Evolutionary conservation across 2,113 vertebrate species (phyloP), one percentile per base, ranked within the genome.

Genomic region (Cettia cetti): DNA sequence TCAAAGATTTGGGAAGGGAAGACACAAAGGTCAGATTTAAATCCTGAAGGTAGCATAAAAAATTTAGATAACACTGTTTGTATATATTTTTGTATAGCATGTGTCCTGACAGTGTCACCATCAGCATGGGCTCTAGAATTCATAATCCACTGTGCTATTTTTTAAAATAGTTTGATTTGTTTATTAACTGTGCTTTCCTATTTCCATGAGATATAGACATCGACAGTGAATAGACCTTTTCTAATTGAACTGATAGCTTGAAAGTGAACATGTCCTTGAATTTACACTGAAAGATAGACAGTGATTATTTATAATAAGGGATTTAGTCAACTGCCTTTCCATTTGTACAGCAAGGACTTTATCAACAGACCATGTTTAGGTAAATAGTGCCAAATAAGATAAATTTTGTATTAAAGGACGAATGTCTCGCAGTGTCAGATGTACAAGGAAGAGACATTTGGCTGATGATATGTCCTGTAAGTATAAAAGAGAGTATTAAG

Each of bases 231-330:
- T 95, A 97, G 97, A 96, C 96, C 94, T 97, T 97, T 95, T 95
- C 95, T 97, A 97, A 97, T 96, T 97, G 97, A 97, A 96, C 97
- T 90, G 96, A 95, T 97, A 96, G 95, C 96, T 96, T 89, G 96
- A 97, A 97, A 97, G 97, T 86, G 95, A 97, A 92, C 66, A 39
- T 94, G 97, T 83, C 97, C 97, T 97, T 98, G 97, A 96, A 97
- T 97, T 96, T 96, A 91, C 92, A 97, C 94, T 70, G 95, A 94
- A 97, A 96, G 96, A 96, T 83, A 95, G 95, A 94, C 95, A 70
- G 92, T 65, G 95, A 96, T 98, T 96, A 96, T 97, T 97, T 97
- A 94, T 97, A 97, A 97, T 96, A 96, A 97, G 92, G 92, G 94
- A 92, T 95, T 94, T 94, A 94, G 94, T 95, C 96, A 91, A 95